Conservation (phyloP, 2,888 invertebrate genomes). For the Hypolimnas misippus region DNA sequence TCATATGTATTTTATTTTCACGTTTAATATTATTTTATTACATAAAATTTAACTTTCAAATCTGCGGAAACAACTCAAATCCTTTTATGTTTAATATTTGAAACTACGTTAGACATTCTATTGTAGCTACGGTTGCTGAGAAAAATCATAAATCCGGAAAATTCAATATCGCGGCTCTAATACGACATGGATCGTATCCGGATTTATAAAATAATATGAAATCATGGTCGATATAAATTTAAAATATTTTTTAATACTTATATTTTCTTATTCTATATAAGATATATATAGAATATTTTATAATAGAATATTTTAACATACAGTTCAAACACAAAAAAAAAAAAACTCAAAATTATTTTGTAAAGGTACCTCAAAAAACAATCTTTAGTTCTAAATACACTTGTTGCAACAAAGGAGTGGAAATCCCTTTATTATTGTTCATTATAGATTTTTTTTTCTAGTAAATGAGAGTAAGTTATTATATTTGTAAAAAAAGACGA, state of each 20-base stretch:
- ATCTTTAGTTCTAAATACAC: too few species aligned
- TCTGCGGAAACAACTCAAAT: background rate
- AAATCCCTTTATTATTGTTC: too few species aligned
- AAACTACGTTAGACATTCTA: background rate
- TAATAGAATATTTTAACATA: too few species aligned
- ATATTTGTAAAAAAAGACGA: too few species aligned
- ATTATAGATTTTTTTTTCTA: too few species aligned
- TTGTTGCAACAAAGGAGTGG: too few species aligned
- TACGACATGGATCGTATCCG: slow-evolving; percentile 2
- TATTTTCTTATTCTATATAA: background rate
- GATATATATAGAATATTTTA: background rate
- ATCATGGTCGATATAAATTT: slow-evolving; percentile 11
- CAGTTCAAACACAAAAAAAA: too few species aligned
- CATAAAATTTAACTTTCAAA: background rate
- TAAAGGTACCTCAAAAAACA: too few species aligned
- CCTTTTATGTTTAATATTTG: slow-evolving; percentile 1
- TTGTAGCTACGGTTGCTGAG: slow-evolving; percentile 3
- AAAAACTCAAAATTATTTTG: too few species aligned
- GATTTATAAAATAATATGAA: slow-evolving; percentile 14
- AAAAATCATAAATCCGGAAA: slow-evolving; percentile 20
- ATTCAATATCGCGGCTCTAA: slow-evolving; percentile 30
- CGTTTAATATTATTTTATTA: too few species aligned
- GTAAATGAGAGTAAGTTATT: too few species aligned
- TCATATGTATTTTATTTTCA: too few species aligned
- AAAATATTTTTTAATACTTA: slow-evolving; percentile 6